A percentile compares a stretch with the other conserved stretches of the same genome.
These are phyloP conservation scores for Actenoides hombroni DNA, from an alignment of 2,113 vertebrate genomes.

Conservation along the genomic window DNA sequence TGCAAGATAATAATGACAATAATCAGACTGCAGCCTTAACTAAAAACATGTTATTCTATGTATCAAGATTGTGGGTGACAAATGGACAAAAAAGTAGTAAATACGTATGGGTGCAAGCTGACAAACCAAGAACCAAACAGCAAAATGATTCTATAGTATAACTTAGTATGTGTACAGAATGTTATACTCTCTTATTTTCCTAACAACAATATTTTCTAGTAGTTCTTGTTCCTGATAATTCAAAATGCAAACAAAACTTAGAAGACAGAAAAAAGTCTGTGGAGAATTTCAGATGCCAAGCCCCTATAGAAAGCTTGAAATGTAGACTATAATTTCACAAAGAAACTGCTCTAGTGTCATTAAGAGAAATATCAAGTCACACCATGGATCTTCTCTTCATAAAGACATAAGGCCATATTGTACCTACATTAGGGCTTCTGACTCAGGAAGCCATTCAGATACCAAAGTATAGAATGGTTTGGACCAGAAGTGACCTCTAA, in stretches of 20 bases:
- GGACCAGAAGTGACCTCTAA: no score
- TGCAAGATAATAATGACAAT: background rate
- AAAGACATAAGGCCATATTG: background rate
- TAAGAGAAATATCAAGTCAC: background rate
- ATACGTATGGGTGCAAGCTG: background rate
- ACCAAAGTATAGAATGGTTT: background rate
- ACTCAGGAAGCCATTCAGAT: background rate
- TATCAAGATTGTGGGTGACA: background rate
- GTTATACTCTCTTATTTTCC: background rate
- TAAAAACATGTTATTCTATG: background rate
- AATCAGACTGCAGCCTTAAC: background rate
- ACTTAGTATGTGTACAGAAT: accelerated
- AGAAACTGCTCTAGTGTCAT: background rate
- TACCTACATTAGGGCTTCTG: background rate
- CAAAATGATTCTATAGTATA: background rate
- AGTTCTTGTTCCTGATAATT: background rate
- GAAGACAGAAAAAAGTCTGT: background rate
- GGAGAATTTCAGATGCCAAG: background rate
- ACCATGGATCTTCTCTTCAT: background rate
- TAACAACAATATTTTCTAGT: background rate
- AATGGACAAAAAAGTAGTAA: background rate
- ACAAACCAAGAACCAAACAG: background rate
- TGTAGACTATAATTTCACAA: background rate
- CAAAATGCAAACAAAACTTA: background rate
- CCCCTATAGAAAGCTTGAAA: background rate